These are phyloP conservation scores for Polyommatus iphigenia DNA, from an alignment of 2,888 invertebrate genomes.

Conservation along the genomic window DNA sequence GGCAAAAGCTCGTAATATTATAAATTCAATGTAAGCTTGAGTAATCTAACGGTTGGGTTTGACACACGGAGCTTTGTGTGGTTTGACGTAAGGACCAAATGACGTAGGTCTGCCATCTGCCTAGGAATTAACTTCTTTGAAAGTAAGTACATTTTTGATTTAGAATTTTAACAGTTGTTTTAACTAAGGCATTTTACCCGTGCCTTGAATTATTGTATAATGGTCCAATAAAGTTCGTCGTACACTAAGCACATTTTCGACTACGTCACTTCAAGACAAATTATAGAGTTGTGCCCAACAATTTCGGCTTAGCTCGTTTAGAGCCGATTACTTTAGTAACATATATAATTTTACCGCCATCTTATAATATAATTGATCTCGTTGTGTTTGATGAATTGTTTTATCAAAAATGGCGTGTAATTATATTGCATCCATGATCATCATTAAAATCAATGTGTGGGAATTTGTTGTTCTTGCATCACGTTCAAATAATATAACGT, in stretches of 20 bases:
- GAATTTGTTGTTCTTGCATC: not conserved
- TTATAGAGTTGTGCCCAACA: not conserved
- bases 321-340: not conserved
- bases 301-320: not conserved
- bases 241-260: not conserved
- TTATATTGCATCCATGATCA: too few relatives aligned
- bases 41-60: too few relatives aligned
- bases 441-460: not conserved
- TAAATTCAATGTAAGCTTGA: too few relatives aligned
- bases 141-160: too few relatives aligned
- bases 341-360: slow-evolving; percentile 19
- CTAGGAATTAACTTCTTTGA: too few relatives aligned
- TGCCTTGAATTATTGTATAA: not conserved
- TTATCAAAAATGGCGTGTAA: not conserved
- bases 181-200: not conserved
- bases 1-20: too few relatives aligned
- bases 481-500: too few relatives aligned
- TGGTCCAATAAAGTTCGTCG: not conserved
- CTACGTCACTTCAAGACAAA: not conserved
- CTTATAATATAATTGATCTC: slow-evolving; percentile 28
- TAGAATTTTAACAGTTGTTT: too few relatives aligned
- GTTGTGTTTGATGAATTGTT: slow-evolving; percentile 22
- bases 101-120: too few relatives aligned
- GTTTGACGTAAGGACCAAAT: too few relatives aligned
- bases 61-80: too few relatives aligned